A percentile compares a stretch with the other conserved stretches of the same genome.
Conservation (phyloP, 1,140 invertebrate species). For the Kradibia gibbosae region DNA sequence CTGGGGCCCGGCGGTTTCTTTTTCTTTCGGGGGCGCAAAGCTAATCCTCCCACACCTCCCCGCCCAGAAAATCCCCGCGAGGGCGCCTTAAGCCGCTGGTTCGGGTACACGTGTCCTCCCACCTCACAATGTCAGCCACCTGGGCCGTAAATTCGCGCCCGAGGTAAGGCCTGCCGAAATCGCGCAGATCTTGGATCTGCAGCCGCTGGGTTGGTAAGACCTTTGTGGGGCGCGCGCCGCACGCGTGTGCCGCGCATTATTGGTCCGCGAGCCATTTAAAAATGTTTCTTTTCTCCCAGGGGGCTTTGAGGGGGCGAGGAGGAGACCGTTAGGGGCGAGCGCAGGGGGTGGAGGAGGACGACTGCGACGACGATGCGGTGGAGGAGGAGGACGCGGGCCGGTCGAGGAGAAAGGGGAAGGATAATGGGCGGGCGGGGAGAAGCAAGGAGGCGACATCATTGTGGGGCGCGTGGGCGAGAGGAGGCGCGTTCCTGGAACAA, state of each 20-base stretch:
- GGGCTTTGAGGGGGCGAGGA: background rate
- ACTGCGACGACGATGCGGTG: no score
- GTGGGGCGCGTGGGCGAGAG: constrained; percentile 30
- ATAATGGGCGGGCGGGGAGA: no score
- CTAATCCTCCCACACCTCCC: constrained; percentile 31
- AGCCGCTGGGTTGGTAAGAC: constrained; percentile 5
- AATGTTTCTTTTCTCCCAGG: background rate
- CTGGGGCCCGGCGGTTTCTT: background rate
- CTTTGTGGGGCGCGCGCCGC: constrained; percentile 4
- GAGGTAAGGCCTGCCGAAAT: background rate
- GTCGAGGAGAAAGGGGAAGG: no score
- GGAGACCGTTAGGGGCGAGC: constrained; percentile 29
- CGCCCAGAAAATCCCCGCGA: background rate
- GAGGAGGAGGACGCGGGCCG: no score
- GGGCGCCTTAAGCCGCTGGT: background rate
- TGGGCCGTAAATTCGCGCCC: constrained; percentile 3
- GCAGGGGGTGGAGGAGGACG: no score
- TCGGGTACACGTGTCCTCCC: constrained; percentile 3
- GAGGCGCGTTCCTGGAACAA: constrained; percentile 36
- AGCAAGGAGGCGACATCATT: background rate
- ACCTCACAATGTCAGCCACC: background rate
- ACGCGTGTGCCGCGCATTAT: constrained; percentile 14
- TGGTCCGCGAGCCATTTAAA: constrained; percentile 25
- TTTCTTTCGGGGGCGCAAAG: background rate
- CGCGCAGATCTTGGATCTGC: background rate